phyloP scores from a whole-genome alignment of 1,140 invertebrate species.

The Tetranychus urticae region DNA sequence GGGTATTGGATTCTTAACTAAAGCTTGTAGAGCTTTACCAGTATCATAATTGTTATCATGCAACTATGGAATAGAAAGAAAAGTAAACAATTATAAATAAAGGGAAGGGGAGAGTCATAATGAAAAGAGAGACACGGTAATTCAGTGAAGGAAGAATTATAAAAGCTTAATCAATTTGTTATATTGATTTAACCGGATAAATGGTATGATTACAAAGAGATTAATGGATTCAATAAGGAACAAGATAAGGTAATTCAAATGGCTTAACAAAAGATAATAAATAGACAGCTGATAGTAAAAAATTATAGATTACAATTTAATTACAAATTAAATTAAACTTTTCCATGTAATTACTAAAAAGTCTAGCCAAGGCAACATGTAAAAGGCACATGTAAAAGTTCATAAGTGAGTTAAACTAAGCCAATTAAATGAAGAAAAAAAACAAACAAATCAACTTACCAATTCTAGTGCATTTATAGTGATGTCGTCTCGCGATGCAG shows the following conservation, averaged over 20 bases:
- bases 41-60: constrained; percentile 87
- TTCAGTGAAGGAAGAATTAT: no score
- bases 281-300: no score
- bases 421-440: neutral
- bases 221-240: neutral
- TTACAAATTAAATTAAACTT: no score
- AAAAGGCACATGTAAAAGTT: neutral
- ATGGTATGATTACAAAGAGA: no score
- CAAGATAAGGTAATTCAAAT: neutral
- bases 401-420: neutral
- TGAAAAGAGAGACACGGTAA: neutral
- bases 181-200: no score
- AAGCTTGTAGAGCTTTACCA: constrained; percentile 72
- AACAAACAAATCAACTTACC: constrained; percentile 24
- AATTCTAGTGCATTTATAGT: constrained; percentile 90
- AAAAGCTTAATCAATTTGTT: no score
- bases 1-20: constrained; percentile 86
- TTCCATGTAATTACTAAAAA: neutral
- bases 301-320: no score
- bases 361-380: neutral
- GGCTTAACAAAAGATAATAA: no score
- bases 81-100: neutral
- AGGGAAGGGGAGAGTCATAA: neutral
- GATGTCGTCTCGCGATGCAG: constrained; percentile 84
- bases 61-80: constrained; percentile 20